These are phyloP conservation scores for Dryoscopus gambensis DNA, from an alignment of 2,113 vertebrate species.

Conservation along the genomic window DNA sequence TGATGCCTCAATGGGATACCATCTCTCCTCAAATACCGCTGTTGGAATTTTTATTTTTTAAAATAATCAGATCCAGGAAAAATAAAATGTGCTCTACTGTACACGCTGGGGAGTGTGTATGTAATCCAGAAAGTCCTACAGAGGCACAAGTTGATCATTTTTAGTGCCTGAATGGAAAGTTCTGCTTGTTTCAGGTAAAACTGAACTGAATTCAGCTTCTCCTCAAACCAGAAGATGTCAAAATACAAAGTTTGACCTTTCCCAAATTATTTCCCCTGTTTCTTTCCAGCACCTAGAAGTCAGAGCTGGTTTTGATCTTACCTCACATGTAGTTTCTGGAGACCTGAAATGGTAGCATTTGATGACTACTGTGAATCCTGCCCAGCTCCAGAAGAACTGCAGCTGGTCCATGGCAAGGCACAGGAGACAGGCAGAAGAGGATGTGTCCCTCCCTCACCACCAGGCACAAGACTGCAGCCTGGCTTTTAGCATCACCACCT, in stretches of 20 bases:
- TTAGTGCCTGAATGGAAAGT: neutral
- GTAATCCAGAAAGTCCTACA: neutral
- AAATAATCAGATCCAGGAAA: neutral
- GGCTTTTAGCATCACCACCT: neutral
- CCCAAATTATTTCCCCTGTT: neutral
- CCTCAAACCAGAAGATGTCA: neutral
- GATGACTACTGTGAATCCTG: neutral
- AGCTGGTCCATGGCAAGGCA: neutral
- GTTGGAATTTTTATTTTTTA: neutral
- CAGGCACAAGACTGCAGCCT: accelerated
- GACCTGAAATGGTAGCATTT: neutral
- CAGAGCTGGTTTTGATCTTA: neutral
- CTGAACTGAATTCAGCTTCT: neutral
- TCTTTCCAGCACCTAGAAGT: neutral
- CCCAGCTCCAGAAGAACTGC: neutral
- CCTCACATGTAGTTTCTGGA: neutral
- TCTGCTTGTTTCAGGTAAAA: neutral
- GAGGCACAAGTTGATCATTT: neutral
- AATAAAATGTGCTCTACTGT: neutral
- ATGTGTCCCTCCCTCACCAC: accelerated
- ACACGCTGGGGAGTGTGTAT: neutral
- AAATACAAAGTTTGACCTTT: neutral
- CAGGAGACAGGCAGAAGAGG: neutral
- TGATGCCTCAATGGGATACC: neutral
- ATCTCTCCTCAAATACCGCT: neutral